Conservation (phyloP, 2,797 vertebrate genomes). For the Chaetodon trifasciatus region DNA sequence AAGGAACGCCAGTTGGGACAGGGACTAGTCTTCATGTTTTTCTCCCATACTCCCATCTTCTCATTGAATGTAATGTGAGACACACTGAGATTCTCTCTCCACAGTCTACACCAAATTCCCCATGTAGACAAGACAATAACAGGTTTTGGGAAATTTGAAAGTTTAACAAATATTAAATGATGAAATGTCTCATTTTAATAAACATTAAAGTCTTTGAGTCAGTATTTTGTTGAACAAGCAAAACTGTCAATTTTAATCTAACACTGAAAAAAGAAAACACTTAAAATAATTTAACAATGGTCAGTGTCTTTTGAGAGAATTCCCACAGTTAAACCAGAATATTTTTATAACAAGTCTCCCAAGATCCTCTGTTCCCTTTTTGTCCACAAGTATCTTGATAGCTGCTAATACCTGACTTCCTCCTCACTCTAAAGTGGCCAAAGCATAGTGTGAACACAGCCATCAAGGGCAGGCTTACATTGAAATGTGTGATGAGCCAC, state of each 20-base stretch:
- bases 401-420: background rate
- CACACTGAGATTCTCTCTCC: background rate
- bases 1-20: too few species aligned
- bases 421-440: background rate
- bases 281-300: constrained; percentile 23
- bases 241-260: constrained; percentile 27
- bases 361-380: background rate
- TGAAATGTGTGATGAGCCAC: too few species aligned
- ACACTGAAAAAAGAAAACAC: constrained; percentile 18
- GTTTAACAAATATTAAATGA: constrained; percentile 1
- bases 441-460: background rate
- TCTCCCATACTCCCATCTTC: background rate
- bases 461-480: background rate
- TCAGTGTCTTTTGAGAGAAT: background rate
- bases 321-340: background rate
- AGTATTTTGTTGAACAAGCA: constrained; percentile 27
- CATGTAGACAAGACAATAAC: background rate
- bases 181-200: constrained; percentile 21
- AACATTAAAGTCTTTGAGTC: constrained; percentile 8
- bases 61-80: background rate
- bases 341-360: constrained; percentile 5
- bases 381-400: background rate
- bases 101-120: background rate
- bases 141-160: background rate
- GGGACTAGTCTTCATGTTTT: too few species aligned